Conservation (phyloP, 2,888 invertebrate species). For the Dilophus febrilis region DNA sequence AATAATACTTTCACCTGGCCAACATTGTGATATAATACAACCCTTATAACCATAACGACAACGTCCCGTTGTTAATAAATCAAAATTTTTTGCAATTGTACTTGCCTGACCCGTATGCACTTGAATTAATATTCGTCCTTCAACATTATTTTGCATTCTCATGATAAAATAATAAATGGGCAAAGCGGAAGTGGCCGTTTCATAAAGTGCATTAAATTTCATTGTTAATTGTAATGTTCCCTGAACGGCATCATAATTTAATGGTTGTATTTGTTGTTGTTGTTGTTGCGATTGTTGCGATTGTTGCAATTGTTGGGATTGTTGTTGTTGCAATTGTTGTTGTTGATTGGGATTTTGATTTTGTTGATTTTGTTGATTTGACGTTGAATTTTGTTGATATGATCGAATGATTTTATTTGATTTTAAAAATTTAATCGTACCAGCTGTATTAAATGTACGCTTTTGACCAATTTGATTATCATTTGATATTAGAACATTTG, state of each 20-base stretch:
- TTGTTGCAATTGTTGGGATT: conserved; percentile 19
- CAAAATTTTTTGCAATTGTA: conserved; percentile 66
- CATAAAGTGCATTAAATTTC: too few relatives aligned
- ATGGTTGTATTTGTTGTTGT: conserved; percentile 14
- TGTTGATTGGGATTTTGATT: conserved; percentile 9
- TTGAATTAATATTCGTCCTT: conserved; percentile 59
- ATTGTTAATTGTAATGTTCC: too few relatives aligned
- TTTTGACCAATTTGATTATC: too few relatives aligned
- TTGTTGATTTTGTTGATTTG: conserved; percentile 9
- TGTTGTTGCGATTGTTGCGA: conserved; percentile 20
- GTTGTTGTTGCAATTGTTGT: conserved; percentile 13
- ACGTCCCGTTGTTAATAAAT: conserved; percentile 51
- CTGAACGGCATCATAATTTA: conserved; percentile 8
- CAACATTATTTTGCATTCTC: conserved; percentile 46
- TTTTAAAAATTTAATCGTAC: too few relatives aligned
- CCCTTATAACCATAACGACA: conserved; percentile 62
- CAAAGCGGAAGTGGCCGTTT: conserved; percentile 34
- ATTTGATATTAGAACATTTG: too few relatives aligned
- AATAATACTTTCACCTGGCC: conserved; percentile 67
- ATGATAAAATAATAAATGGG: conserved; percentile 62
- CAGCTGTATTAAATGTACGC: too few relatives aligned
- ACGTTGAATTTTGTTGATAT: conserved; percentile 14
- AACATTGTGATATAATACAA: conserved; percentile 65
- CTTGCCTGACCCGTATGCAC: conserved; percentile 63
- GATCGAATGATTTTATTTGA: too few relatives aligned